These are phyloP conservation scores for Mastacembelus armatus DNA, from an alignment of 2,797 vertebrate genomes.

Conservation along the genomic window DNA sequence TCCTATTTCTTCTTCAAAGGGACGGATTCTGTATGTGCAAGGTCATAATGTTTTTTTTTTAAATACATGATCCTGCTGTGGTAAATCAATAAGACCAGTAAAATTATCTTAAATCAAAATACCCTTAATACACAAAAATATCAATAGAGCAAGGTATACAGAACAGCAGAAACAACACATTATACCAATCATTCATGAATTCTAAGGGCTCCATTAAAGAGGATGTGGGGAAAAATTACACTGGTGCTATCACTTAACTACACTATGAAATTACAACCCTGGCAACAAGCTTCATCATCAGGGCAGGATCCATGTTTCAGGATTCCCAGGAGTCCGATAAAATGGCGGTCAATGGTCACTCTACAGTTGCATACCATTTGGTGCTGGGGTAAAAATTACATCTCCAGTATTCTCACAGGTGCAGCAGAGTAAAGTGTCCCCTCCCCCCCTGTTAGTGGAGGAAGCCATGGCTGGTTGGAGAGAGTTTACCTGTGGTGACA, in stretches of 20 bases:
- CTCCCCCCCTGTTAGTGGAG: constrained; percentile 59
- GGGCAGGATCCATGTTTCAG: constrained; percentile 58
- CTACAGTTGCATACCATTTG: constrained; percentile 58
- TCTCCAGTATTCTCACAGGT: constrained; percentile 67
- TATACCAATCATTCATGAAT: constrained; percentile 45
- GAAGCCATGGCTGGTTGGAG: constrained; percentile 74
- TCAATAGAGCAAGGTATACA: constrained; percentile 50
- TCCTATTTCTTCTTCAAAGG: neutral
- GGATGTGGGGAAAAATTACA: constrained; percentile 48
- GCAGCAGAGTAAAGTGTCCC: constrained; percentile 56
- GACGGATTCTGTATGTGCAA: constrained; percentile 21
- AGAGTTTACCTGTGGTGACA: constrained; percentile 93
- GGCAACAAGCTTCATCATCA: constrained; percentile 60
- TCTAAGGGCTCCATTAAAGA: constrained; percentile 48
- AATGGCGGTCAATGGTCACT: constrained; percentile 69
- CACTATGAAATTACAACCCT: constrained; percentile 64
- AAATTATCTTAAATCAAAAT: constrained; percentile 51
- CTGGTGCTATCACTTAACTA: constrained; percentile 55
- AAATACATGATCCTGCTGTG: constrained; percentile 37
- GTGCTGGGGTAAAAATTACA: constrained; percentile 67
- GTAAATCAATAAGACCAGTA: constrained; percentile 56
- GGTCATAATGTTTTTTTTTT: constrained; percentile 35
- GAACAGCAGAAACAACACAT: constrained; percentile 50
- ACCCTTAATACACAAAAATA: constrained; percentile 60
- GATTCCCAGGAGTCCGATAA: constrained; percentile 68